Base-by-base conservation (phyloP, 1,140 invertebrate genomes). In the Monochamus saltuarius region DNA sequence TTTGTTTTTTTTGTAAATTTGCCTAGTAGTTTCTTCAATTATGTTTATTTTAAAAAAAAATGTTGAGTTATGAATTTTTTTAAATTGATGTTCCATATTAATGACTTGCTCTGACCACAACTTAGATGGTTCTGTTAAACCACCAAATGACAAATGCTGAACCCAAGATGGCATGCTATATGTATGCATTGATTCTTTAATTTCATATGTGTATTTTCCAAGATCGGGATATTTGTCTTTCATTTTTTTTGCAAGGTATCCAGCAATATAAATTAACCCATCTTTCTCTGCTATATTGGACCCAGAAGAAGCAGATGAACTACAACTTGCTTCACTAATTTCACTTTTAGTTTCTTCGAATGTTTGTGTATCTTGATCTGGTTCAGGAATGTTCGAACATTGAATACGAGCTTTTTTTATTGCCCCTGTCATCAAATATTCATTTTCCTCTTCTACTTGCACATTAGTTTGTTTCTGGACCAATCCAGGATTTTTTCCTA, bases 251-350 rank as follows among this genome's bases (percentile, higher is more conserved):
- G 35, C 50, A 2, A 52, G 19, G 13, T 35, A 52, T 10, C 50
- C 50, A 11, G 50, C 50, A 52, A 52, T 35, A 14, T 52, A 52
- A 10, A 36, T 37, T 13, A 52, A 29, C 16, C 50, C 50, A 52
- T 52, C 50, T 9, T 50, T 35, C 37, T 50, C 47, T n/a, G 16
- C 29, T 13, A 22, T 51, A 17, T 14, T 52, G 16, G 50, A 3
- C 22, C 22, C 22, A 29, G 6, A 29, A 6, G 22, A 29, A 3
- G 22, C 22, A 29, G 22, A 29, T 29, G 22, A 29, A 29, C 22
- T 29, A 29, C 22, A 29, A 29, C 22, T 29, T 29, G 22, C 22
- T 29, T 29, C 22, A 29, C 22, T 29, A 29, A 29, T 29, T 29
- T 29, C 22, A 29, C 2, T 29, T 29, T 6, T 6, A 29, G 22